Evolutionary conservation across 2,797 vertebrate genomes (phyloP).

Genomic region (Rhabdomys pumilio): DNA sequence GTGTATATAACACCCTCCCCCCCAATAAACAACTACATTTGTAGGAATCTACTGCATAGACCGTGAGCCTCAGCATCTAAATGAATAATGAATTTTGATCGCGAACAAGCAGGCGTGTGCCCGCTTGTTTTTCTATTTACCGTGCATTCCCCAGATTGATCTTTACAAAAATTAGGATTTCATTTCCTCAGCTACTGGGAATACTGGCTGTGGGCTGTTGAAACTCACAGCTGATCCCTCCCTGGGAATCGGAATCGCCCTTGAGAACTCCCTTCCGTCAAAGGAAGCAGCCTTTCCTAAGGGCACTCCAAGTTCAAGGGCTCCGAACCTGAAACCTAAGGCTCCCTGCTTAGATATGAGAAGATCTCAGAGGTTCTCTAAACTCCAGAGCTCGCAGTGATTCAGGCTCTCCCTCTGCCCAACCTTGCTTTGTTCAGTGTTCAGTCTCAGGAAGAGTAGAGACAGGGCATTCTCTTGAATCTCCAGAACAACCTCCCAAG

Average conservation of each 20-base stretch:
- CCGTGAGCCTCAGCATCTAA: conserved; percentile 4
- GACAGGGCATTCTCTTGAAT: not conserved
- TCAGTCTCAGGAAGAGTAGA: not conserved
- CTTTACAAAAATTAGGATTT: conserved; percentile 30
- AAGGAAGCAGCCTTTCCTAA: not conserved
- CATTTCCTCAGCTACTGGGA: conserved; percentile 7
- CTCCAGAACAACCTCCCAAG: not conserved
- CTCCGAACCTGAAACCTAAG: not conserved
- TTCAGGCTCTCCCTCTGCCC: not conserved
- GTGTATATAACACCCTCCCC: not conserved
- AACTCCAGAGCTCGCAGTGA: not conserved
- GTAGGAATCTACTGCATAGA: not conserved
- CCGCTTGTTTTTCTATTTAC: not conserved
- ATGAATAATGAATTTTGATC: not conserved
- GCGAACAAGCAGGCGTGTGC: not conserved
- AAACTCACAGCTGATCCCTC: conserved; percentile 6
- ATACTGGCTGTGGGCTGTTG: not conserved
- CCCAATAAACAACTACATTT: not conserved
- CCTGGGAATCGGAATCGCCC: not conserved
- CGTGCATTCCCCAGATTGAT: not conserved
- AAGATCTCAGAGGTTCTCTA: not conserved
- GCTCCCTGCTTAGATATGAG: not conserved
- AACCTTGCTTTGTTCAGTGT: not conserved
- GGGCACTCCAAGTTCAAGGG: not conserved
- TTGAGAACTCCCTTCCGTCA: not conserved